Evolutionary conservation across 2,113 vertebrate species (phyloP), one percentile per base, ranked within the genome.

Genomic region (Carettochelys insculpta): DNA sequence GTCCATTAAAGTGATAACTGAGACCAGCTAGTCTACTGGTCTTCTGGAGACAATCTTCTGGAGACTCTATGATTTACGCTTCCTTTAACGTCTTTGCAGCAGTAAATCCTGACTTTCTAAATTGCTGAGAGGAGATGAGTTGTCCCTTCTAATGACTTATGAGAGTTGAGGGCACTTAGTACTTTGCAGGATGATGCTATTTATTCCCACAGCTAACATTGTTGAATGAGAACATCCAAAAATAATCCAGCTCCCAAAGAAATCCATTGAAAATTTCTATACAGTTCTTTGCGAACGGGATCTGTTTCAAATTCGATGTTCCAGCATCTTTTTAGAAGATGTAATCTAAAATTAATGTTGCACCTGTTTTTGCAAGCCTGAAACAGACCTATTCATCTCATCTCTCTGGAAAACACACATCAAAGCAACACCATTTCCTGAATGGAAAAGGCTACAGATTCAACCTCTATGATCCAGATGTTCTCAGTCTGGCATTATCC

Each of bases 151-250:
- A 54, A 54, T 54, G 24, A 54, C 24, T 25, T 10, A 54, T 54
- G 24, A 24, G 53, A 54, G 53, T 54, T 54, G 53, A 54, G 53
- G 24, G 53, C 51, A 47, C 11, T 56, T 83, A 89, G 48, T 29
- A 82, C 19, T 27, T 77, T 68, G n/a, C 52, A 78, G 92, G 45
- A 83, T 52, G 27, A 88, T 82, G 76, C n/a, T 25, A 17, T 13
- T 65, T 31, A 50, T 89, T 89, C 45, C 65, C n/a, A n/a, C n/a
- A n/a, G n/a, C n/a, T n/a, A 85, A 75, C 22, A 41, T 3, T 6
- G 9, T 1, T 82, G 73, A 94, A 85, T 17, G 84, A 76, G 19
- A 38, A 38, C 12, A 85, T 80, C 84, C 83, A 95, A 93, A 77
- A 25, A 73, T 79, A 91, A 87, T 5, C 38, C 25, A 34, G 38